phyloP scores from a whole-genome alignment of 2,888 invertebrate genomes.

The Diplazon laetatorius region DNA sequence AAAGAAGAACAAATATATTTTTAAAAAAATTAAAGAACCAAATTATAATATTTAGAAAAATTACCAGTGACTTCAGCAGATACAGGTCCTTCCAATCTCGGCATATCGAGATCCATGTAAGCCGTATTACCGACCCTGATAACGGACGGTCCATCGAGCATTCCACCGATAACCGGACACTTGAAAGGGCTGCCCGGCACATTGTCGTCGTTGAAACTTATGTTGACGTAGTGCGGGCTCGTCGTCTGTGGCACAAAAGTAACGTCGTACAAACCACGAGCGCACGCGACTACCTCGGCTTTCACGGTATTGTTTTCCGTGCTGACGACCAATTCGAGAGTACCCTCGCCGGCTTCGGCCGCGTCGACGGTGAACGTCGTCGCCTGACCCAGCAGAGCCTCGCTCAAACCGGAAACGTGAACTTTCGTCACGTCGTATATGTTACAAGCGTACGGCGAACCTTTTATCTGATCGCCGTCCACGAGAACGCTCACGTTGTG shows the following conservation, averaged over 20 bases:
- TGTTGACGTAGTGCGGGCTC: conserved; percentile 95
- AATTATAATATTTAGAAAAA: neutral
- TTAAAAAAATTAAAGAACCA: neutral
- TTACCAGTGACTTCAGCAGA: conserved; percentile 83
- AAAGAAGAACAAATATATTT: neutral
- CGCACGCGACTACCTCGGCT: conserved; percentile 94
- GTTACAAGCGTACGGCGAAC: conserved; percentile 96
- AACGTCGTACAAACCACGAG: conserved; percentile 95
- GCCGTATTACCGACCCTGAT: conserved; percentile 80
- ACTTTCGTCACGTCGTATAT: conserved; percentile 94
- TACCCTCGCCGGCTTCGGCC: conserved; percentile 97
- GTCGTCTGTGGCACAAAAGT: conserved; percentile 96
- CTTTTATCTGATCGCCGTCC: conserved; percentile 92
- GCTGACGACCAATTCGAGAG: conserved; percentile 94
- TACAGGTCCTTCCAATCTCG: conserved; percentile 81
- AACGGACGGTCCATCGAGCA: conserved; percentile 79
- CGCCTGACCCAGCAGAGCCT: conserved; percentile 88
- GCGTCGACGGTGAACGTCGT: conserved; percentile 97
- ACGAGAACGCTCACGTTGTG: conserved; percentile 92
- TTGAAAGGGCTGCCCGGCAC: conserved; percentile 96
- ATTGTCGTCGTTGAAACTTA: conserved; percentile 96
- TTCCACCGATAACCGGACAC: conserved; percentile 86
- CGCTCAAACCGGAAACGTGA: conserved; percentile 79
- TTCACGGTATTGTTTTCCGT: conserved; percentile 95
- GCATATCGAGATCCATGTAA: conserved; percentile 81